A percentile compares a stretch with the other conserved stretches of the same genome.
phyloP scores from a whole-genome alignment of 2,113 vertebrate genomes.

The Periophthalmus modestus region DNA sequence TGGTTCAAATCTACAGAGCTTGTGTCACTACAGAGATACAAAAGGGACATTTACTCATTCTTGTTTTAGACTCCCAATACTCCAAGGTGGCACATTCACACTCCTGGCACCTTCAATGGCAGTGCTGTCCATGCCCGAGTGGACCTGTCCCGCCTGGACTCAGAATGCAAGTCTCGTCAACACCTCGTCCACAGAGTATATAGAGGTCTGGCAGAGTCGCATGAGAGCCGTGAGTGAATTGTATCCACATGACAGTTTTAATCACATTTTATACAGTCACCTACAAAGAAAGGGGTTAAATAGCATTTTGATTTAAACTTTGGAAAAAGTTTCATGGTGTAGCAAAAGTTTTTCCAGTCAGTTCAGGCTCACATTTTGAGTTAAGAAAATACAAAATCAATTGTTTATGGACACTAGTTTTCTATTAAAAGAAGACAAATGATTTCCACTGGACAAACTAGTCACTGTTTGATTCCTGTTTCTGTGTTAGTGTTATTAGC shows the following conservation, averaged over 20 bases:
- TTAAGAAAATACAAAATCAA: neutral
- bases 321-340: neutral
- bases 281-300: neutral
- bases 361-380: neutral
- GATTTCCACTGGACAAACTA: neutral
- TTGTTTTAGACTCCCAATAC: conserved; percentile 87
- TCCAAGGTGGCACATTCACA: conserved; percentile 92
- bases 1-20: conserved; percentile 42
- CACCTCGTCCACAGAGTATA: conserved; percentile 82
- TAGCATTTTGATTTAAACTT: neutral
- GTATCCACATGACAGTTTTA: neutral
- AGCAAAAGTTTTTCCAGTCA: neutral
- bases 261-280: neutral
- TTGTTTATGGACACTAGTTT: neutral
- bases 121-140: conserved; percentile 91
- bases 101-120: conserved; percentile 89
- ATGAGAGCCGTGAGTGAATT: conserved; percentile 85
- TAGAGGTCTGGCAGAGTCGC: conserved; percentile 89
- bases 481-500: neutral
- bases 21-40: neutral
- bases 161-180: conserved; percentile 86
- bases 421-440: neutral
- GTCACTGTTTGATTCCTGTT: neutral
- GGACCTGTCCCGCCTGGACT: conserved; percentile 93
- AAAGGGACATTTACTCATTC: neutral